Evolutionary conservation across 2,113 vertebrate genomes (phyloP), one percentile per base, ranked within the genome.

Genomic region (Recurvirostra avosetta): DNA sequence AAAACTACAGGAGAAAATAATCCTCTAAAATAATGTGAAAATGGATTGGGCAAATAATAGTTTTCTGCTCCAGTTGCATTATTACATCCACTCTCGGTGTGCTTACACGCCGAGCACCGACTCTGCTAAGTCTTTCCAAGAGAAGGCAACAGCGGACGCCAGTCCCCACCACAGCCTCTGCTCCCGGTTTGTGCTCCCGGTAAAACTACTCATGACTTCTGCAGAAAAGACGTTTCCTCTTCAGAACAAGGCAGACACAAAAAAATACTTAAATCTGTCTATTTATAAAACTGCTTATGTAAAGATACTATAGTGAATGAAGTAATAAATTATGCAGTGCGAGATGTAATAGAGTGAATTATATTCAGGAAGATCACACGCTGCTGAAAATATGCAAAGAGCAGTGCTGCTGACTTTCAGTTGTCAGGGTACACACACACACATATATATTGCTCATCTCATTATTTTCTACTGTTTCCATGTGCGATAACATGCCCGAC

Each of bases 241-340:
- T 88, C 34, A 40, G n/a, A 94, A 79, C 16, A 90, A 75, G 40
- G 34, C 18, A 74, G 67, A 17, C 29, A 3, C 32, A 59, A 84
- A 66, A 65, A 4, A 18, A 50, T 3, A 34, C 34, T 65, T 80
- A 81, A 71, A 80, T 56, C 88, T 88, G 43, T 73, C 85, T 95
- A 95, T 96, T 97, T 97, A 96, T 92, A 93, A 97, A 96, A 96
- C 72, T 86, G 91, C 92, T 97, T 97, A 90, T 80, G 83, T 87
- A 63, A 96, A 96, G 96, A 94, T 74, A 96, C 90, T 90, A 84
- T 75, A 92, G 72, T 91, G 94, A 96, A 96, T 94, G 95, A 97
- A 93, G 80, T 72, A 94, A 79, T 97, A 95, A 94, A 95, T 96
- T 98, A 97, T 92, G 92, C 95, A 70, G 92, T 6, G 94, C 29